Percentiles rank a stretch among this genome's conserved stretches.
Conservation (phyloP, 2,888 invertebrate genomes). For the Falcaria lacertinaria region DNA sequence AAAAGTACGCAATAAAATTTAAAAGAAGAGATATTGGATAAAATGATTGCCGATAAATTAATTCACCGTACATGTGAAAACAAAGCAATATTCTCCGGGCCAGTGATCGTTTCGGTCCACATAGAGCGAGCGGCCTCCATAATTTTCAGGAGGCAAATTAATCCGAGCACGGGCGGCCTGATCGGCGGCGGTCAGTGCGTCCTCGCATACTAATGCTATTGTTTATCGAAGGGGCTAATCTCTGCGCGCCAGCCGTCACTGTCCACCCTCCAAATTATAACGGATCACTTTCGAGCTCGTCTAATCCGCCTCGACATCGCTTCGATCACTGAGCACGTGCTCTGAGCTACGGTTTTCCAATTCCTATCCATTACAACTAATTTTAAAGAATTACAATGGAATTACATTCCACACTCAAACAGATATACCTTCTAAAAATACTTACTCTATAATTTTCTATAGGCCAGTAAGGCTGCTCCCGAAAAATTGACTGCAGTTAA, state of each 20-base stretch:
- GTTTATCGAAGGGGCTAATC: slow-evolving; percentile 80
- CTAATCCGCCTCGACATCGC: slow-evolving; percentile 57
- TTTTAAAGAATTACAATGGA: neutral
- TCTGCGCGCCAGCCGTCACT: slow-evolving; percentile 77
- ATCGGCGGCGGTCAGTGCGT: slow-evolving; percentile 75
- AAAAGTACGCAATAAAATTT: slow-evolving; percentile 4
- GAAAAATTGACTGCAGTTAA: neutral
- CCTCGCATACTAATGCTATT: slow-evolving; percentile 79
- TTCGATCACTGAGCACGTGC: slow-evolving; percentile 39
- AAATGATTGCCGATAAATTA: slow-evolving; percentile 36
- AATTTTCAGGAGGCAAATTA: slow-evolving; percentile 77
- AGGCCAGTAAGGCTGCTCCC: too few species aligned
- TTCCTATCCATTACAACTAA: slow-evolving; percentile 1
- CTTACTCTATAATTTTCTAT: too few species aligned
- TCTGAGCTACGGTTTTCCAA: slow-evolving; percentile 6
- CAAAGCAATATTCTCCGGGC: slow-evolving; percentile 61
- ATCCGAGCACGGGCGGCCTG: slow-evolving; percentile 72
- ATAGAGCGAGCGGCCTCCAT: slow-evolving; percentile 48
- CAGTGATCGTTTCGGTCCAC: slow-evolving; percentile 51
- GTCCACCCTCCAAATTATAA: slow-evolving; percentile 75
- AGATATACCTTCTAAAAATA: neutral
- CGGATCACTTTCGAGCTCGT: slow-evolving; percentile 71
- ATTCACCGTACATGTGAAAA: slow-evolving; percentile 44
- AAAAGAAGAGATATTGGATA: slow-evolving; percentile 12
- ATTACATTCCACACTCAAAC: too few species aligned